Percentiles rank a stretch among this genome's conserved stretches.
These are phyloP conservation scores for Sebastes melanostomus DNA, from an alignment of 2,797 vertebrate genomes.

Conservation along the genomic window DNA sequence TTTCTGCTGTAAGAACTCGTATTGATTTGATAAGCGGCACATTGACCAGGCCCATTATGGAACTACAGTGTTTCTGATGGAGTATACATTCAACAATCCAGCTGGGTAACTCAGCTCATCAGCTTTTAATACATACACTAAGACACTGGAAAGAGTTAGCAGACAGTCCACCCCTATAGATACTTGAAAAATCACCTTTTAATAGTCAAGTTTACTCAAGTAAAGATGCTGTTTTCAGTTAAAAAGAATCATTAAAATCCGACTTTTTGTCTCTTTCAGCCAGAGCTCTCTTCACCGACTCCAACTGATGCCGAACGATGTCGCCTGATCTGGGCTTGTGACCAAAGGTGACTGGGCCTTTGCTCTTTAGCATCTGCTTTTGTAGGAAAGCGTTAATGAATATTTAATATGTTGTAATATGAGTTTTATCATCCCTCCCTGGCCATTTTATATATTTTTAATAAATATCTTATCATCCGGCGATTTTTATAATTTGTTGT, in stretches of 20 bases:
- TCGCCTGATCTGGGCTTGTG: neutral
- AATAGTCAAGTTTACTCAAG: neutral
- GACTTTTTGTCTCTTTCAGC: too few relatives aligned
- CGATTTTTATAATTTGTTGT: neutral
- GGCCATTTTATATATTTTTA: neutral
- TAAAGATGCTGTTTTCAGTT: neutral
- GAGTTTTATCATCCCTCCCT: neutral
- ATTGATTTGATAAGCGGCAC: neutral
- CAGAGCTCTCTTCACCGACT: neutral
- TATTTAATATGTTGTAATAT: neutral
- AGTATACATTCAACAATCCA: neutral
- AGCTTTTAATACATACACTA: neutral
- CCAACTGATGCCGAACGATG: neutral
- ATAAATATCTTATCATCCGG: neutral
- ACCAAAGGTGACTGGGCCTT: neutral
- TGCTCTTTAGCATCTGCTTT: neutral
- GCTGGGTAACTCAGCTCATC: neutral
- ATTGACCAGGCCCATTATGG: neutral
- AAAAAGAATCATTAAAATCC: neutral
- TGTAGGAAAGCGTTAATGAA: neutral
- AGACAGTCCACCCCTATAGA: neutral
- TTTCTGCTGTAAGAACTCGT: neutral
- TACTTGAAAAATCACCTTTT: neutral
- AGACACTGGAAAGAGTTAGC: neutral
- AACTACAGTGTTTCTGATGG: neutral